phyloP scores from a whole-genome alignment of 2,797 vertebrate species.

The Rhinatrema bivittatum region DNA sequence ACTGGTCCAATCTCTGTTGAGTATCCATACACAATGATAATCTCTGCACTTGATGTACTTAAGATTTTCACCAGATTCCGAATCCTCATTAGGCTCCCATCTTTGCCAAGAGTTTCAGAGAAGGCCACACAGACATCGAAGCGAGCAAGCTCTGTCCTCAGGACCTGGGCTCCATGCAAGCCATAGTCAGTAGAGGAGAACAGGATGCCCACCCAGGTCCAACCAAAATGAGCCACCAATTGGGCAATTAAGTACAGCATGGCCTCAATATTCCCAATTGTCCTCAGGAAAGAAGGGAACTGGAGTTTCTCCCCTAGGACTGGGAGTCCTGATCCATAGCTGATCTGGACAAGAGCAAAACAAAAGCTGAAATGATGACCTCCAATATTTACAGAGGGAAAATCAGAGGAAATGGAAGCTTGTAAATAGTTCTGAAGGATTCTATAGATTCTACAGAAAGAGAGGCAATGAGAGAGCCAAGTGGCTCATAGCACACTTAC shows the following conservation, averaged over 20 bases:
- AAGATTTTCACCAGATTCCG: neutral
- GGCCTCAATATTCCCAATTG: neutral
- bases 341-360: too few relatives aligned
- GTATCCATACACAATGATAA: neutral
- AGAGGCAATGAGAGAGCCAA: too few relatives aligned
- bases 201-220: constrained; percentile 3
- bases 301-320: neutral
- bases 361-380: too few relatives aligned
- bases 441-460: too few relatives aligned
- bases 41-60: constrained; percentile 1
- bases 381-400: too few relatives aligned
- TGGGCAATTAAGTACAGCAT: neutral
- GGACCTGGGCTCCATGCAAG: neutral
- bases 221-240: neutral
- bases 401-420: too few relatives aligned
- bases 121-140: constrained; percentile 8
- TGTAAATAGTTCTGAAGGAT: too few relatives aligned
- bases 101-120: neutral
- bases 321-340: neutral
- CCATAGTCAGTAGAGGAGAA: constrained; percentile 4
- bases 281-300: constrained; percentile 1
- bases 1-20: neutral
- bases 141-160: neutral
- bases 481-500: too few relatives aligned
- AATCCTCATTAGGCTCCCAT: neutral